Evolutionary conservation across 2,888 invertebrate genomes (phyloP), one percentile per base, ranked within the genome.

Genomic region (Drosophila parthenogenetica): DNA sequence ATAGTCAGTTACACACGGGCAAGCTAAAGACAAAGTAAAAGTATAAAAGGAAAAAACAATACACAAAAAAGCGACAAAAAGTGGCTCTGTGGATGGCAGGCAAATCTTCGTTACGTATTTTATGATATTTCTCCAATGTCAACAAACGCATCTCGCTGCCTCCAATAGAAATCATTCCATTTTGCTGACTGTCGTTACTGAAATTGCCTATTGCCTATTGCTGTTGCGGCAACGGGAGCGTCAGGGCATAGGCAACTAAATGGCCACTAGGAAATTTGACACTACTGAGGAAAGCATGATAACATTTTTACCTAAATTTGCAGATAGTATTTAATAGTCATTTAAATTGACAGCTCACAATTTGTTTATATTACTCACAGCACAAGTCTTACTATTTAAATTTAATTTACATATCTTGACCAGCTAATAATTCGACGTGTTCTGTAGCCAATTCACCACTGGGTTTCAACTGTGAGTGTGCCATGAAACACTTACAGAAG

Each of bases 61-160:
- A 29, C 29, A 29, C 29, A 10, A 32, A 35, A 37, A 70, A 61
- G 43, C 25, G 40, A 37, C 57, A 57, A 57, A 55, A 57, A 57
- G 46, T 22, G 46, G 19, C 57, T 46, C 46, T 74, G 71, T 64
- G 65, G 62, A 57, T 71, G 71, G 75, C 87, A 89, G 79, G 63
- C 87, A 81, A 83, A 84, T 81, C 79, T 75, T 73, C 81, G 89
- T 87, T 83, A 78, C 79, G 87, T 81, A 81, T 84, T 89, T 84
- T 84, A 84, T 84, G 83, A 76, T 87, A 71, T 86, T 81, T 71
- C 70, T 49, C 58, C 46, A 57, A 48, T 16, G 46, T 53, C 46
- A 35, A 37, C 54, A 43, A 63, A 46, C 74, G 76, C 73, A 49
- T 39, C 19, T 32, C 75, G 22, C 66, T 46, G 39, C 62, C 55